Evolutionary conservation across 2,113 vertebrate species (phyloP), one percentile per base, ranked within the genome.

Genomic region (Sander lucioperca): DNA sequence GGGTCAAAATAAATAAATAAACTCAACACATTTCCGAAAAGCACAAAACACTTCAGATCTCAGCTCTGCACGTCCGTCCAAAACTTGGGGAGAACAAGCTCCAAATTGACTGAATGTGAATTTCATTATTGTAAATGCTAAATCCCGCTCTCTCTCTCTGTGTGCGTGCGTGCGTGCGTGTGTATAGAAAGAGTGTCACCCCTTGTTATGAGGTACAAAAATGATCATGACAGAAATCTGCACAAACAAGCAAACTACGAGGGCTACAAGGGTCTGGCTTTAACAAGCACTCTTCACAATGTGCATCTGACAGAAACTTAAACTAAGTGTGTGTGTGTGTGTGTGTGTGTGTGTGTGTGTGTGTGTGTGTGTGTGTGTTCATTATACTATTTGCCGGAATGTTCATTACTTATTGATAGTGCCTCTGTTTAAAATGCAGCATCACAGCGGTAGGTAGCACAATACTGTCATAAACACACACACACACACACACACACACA

Each of bases 321-420:
- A 43, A 43, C 39, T 43, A 43, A 43, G 25, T 33, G 33, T 33
- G 33, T 33, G 33, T 6, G 30, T 33, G 30, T 58, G 53, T 58
- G 56, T 57, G 58, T 72, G 77, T 45, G 70, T 71, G 45, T 62
- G 66, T 85, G 56, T 64, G 18, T 54, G 48, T 61, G 66, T 61
- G 74, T 68, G 79, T 66, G 27, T 75, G 33, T 68, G 30, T 70
- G 74, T 77, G 68, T 67, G 23, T 88, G 67, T 88, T 87, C 87
- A 86, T 88, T 88, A 84, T 88, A 77, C 65, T 43, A 45, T 88
- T 84, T 85, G 82, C 74, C 18, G 30, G 73, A 21, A 77, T 72
- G 89, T 85, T 75, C 82, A 92, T 92, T 84, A 91, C 73, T 92
- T 92, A 93, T 91, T 91, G 87, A 93, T 92, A 53, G 72, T 9